Percentiles rank a stretch among this genome's conserved stretches.
Conservation (phyloP, 2,888 invertebrate genomes). For the Cordylochernes scorpioides region DNA sequence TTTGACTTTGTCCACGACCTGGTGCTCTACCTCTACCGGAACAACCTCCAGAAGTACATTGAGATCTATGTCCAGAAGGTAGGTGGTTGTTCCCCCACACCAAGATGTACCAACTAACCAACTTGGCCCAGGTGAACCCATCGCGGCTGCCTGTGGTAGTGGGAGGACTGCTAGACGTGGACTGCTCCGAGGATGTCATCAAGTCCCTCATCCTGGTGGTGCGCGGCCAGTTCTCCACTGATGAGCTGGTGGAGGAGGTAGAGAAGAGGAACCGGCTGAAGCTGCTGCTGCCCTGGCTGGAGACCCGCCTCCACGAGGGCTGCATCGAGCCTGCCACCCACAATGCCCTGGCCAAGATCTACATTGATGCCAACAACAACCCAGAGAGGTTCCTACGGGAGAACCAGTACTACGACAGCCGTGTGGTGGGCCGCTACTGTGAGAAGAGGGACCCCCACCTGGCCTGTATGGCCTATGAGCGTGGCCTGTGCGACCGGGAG, state of each 20-base stretch:
- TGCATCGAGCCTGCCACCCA: conserved; percentile 92
- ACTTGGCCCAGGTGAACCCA: conserved; percentile 62
- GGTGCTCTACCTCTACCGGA: conserved; percentile 87
- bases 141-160: conserved; percentile 91
- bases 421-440: conserved; percentile 78
- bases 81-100: conserved; percentile 9
- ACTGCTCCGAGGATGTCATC: conserved; percentile 94
- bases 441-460: conserved; percentile 98
- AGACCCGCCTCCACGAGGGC: conserved; percentile 87
- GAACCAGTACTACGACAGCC: conserved; percentile 68
- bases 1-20: conserved; percentile 98
- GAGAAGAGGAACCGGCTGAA: conserved; percentile 80
- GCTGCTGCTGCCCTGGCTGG: conserved; percentile 80
- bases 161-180: conserved; percentile 87
- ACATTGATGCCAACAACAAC: conserved; percentile 98
- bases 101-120: neutral
- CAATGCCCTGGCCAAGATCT: conserved; percentile 96
- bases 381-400: conserved; percentile 81
- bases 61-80: conserved; percentile 99
- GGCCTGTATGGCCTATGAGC: conserved; percentile 94
- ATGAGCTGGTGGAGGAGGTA: conserved; percentile 82
- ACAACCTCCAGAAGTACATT: conserved; percentile 95
- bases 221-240: conserved; percentile 91
- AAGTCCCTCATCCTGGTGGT: conserved; percentile 94
- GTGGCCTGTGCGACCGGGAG: conserved; percentile 91